phyloP scores from a whole-genome alignment of 2,888 invertebrate species.

The Ormyrus nitidulus region DNA sequence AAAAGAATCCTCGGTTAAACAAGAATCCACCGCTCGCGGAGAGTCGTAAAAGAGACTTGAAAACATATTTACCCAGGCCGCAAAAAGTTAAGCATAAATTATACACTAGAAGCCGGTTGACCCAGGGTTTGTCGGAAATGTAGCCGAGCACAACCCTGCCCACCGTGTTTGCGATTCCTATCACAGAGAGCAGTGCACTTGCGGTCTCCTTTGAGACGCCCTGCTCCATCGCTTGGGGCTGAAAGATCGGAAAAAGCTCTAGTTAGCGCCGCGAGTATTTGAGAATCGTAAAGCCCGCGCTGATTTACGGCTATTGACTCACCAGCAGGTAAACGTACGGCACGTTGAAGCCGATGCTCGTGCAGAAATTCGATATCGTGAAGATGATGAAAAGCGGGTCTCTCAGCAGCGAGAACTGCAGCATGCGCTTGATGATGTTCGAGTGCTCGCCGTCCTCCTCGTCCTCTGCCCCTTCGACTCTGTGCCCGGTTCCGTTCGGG shows the following conservation, averaged over 20 bases:
- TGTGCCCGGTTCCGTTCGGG: conserved; percentile 62
- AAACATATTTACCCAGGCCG: conserved; percentile 84
- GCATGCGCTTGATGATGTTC: conserved; percentile 86
- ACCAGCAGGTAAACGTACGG: conserved; percentile 90
- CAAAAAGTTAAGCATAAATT: conserved; percentile 91
- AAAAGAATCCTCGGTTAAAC: no score
- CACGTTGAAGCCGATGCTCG: conserved; percentile 95
- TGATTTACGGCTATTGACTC: neutral
- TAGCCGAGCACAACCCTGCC: conserved; percentile 93
- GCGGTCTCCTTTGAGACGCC: conserved; percentile 62
- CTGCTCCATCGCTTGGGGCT: conserved; percentile 82
- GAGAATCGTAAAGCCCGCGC: no score
- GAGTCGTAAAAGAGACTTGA: conserved; percentile 8
- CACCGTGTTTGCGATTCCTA: conserved; percentile 92
- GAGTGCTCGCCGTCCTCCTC: conserved; percentile 8
- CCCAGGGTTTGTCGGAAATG: conserved; percentile 91
- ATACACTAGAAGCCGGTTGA: conserved; percentile 93
- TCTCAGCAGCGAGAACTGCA: conserved; percentile 89
- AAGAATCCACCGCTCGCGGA: no score
- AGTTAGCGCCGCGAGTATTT: no score
- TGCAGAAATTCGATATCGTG: conserved; percentile 94
- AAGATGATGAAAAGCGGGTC: conserved; percentile 94
- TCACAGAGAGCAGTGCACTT: conserved; percentile 83
- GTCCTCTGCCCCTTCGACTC: conserved; percentile 63
- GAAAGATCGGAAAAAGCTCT: neutral